Evolutionary conservation across 2,113 vertebrate genomes (phyloP), one percentile per base, ranked within the genome.

Genomic region (Cyprinodon tularosa): DNA sequence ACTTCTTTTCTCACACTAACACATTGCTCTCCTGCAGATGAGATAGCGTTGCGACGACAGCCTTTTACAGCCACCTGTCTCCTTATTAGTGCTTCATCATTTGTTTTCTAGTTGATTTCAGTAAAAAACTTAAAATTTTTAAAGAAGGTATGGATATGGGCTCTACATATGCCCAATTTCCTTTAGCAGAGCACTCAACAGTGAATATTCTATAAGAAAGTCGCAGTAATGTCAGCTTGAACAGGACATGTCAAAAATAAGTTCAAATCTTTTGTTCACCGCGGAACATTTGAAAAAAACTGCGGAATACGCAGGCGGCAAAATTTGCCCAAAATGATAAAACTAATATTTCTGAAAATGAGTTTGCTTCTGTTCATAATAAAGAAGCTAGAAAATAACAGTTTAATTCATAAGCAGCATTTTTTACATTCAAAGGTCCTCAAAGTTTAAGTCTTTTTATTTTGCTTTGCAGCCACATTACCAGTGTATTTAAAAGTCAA

Each of bases 61-160:
- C 20, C 14, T 69, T 62, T 76, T 80, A 40, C 72, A 77, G 45
- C 45, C 9, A 53, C 48, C 68, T 64, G 38, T 71, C 36, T 78
- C 70, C 59, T 71, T 68, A 68, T 60, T 10, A 29, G 0, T 68
- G 40, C 66, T 76, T 87, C 71, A 62, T 82, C 70, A 65, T 66
- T 72, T 66, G 59, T 76, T 84, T 87, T 75, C 77, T 64, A 86
- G 53, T 68, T 10, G 38, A 62, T 80, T 70, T 67, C 65, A 29
- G 74, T 47, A 68, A 77, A 84, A 88, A 87, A 81, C 80, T 83
- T 87, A 77, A 84, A 68, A 83, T 62, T 68, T 68, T 39, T n/a
- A 62, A 70, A 75, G 29, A 67, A 84, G 74, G 77, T 77, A 69
- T 36, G 36, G 62, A 45, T 75, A 72, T 71, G 83, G 80, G 73